Evolutionary conservation across 2,888 invertebrate genomes (phyloP).

Genomic region (Ashinkailepas kermadecensis): DNA sequence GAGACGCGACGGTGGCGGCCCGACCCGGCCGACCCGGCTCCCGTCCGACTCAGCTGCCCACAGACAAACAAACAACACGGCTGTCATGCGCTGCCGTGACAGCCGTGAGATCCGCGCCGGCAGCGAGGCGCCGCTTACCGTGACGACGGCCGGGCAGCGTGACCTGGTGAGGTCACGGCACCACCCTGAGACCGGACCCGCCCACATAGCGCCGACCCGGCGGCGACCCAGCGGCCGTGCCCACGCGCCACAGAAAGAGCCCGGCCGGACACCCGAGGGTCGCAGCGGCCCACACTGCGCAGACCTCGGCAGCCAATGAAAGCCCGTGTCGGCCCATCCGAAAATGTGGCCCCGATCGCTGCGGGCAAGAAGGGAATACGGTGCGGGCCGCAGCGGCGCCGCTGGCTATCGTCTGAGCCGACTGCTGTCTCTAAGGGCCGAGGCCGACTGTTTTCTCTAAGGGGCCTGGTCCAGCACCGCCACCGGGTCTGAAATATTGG

Average conservation of each 20-base stretch:
- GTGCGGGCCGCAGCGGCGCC: neutral
- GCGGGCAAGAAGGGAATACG: constrained; percentile 1
- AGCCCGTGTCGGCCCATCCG: neutral
- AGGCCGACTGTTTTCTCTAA: no score
- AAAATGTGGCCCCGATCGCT: neutral
- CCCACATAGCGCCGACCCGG: neutral
- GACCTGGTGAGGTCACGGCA: neutral
- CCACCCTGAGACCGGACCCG: neutral
- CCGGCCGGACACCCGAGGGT: neutral
- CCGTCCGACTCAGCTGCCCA: no score
- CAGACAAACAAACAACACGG: no score
- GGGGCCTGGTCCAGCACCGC: no score
- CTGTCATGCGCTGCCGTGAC: no score
- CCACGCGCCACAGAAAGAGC: neutral
- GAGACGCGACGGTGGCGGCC: no score
- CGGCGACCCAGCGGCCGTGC: neutral
- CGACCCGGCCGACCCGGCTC: no score
- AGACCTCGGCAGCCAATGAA: neutral
- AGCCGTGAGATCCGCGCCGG: no score
- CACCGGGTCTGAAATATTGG: no score
- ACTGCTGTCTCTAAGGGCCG: no score
- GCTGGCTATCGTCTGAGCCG: no score
- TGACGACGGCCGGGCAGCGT: neutral
- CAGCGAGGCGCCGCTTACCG: neutral
- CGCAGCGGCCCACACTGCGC: neutral